phyloP scores from a whole-genome alignment of 2,888 invertebrate genomes.

The Leptinotarsa juncta region DNA sequence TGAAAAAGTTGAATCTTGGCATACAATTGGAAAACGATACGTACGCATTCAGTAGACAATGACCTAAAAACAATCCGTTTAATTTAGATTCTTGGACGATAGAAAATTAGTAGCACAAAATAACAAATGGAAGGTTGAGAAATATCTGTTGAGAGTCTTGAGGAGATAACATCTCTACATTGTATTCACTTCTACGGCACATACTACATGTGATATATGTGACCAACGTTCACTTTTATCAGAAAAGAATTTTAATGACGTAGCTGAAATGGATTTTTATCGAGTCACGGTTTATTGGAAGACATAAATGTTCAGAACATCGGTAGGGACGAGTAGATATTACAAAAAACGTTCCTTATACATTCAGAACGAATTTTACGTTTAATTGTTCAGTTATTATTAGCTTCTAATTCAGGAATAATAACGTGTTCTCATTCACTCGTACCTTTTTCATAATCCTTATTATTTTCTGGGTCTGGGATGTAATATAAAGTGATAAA shows the following conservation, averaged over 20 bases:
- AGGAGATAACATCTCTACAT: slow-evolving; percentile 22
- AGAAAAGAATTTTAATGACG: slow-evolving; percentile 43
- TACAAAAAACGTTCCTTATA: too few species aligned
- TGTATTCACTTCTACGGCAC: slow-evolving; percentile 37
- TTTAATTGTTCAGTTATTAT: too few species aligned
- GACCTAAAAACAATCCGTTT: not conserved
- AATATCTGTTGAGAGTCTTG: slow-evolving; percentile 3
- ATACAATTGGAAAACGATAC: not conserved
- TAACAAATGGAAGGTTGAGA: slow-evolving; percentile 2
- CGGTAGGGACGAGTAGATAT: not conserved
- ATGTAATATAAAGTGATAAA: too few species aligned
- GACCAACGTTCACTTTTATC: slow-evolving; percentile 37
- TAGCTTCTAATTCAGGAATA: too few species aligned
- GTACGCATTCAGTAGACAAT: not conserved
- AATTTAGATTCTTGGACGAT: not conserved
- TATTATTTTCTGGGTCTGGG: too few species aligned
- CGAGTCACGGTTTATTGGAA: not conserved
- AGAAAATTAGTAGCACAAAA: not conserved
- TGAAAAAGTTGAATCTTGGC: too few species aligned
- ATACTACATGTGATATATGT: slow-evolving; percentile 28
- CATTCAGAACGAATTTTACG: too few species aligned
- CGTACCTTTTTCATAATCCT: too few species aligned
- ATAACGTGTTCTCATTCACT: too few species aligned
- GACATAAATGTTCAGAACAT: not conserved
- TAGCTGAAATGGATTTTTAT: not conserved